Conservation (phyloP, 2,797 vertebrate genomes). For the Bryconaethiops microstoma region DNA sequence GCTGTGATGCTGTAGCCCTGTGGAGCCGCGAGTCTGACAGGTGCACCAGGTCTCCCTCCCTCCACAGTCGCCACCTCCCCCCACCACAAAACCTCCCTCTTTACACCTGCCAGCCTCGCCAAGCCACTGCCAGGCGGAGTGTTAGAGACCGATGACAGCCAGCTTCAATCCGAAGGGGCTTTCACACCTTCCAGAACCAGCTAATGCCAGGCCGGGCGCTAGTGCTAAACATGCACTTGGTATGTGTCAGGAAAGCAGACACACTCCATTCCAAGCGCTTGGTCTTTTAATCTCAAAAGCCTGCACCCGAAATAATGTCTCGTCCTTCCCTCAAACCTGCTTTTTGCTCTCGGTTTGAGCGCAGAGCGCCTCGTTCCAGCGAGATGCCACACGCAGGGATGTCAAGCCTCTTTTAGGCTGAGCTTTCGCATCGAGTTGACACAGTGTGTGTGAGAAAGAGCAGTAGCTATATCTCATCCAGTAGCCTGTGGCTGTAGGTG, state of each 20-base stretch:
- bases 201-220: background rate
- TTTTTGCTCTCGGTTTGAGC: background rate
- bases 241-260: constrained; percentile 10
- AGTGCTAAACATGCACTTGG: background rate
- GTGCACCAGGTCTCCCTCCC: constrained; percentile 69
- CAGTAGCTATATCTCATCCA: constrained; percentile 25
- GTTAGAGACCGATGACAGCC: constrained; percentile 45
- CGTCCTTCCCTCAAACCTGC: background rate
- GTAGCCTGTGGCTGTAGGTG: constrained; percentile 59
- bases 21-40: constrained; percentile 73
- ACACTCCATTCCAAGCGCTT: background rate
- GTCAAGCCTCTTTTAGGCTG: constrained; percentile 5
- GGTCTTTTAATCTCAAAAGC: constrained; percentile 1
- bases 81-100: constrained; percentile 38
- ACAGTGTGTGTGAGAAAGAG: background rate
- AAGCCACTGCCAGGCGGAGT: constrained; percentile 48
- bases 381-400: constrained; percentile 2
- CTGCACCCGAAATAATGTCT: background rate
- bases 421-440: constrained; percentile 4
- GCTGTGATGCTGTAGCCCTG: constrained; percentile 70
- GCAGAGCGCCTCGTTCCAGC: background rate
- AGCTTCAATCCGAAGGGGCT: constrained; percentile 34
- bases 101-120: constrained; percentile 53
- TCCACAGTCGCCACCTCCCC: constrained; percentile 37
- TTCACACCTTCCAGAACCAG: constrained; percentile 31